Percentiles rank a stretch among this genome's conserved stretches.
phyloP scores from a whole-genome alignment of 2,797 vertebrate genomes.

The Rhadinocentrus ornatus region DNA sequence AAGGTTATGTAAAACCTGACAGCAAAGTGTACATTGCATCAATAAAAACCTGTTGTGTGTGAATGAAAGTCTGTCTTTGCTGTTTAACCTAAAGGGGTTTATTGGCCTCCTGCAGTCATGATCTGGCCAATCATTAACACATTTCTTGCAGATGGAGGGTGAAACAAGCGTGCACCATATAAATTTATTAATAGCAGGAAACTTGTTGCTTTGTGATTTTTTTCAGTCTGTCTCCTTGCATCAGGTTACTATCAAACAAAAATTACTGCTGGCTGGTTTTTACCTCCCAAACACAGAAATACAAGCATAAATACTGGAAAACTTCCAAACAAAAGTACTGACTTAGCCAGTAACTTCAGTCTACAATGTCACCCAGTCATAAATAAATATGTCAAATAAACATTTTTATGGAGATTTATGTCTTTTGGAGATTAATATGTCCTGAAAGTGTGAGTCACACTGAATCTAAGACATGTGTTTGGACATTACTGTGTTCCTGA shows the following conservation, averaged over 20 bases:
- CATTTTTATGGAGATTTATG: no score
- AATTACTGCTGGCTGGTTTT: background rate
- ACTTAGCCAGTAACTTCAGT: no score
- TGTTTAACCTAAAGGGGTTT: conserved; percentile 54
- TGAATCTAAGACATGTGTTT: no score
- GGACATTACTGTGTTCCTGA: no score
- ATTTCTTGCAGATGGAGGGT: conserved; percentile 32
- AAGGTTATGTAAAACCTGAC: background rate
- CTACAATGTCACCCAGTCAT: no score
- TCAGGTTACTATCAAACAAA: background rate
- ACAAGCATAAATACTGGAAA: no score
- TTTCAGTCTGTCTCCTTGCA: background rate
- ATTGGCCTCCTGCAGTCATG: conserved; percentile 54
- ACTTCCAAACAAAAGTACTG: no score
- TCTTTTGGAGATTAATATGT: no score
- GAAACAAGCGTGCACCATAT: conserved; percentile 9
- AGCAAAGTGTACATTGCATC: conserved; percentile 2
- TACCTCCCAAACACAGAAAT: no score
- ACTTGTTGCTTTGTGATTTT: conserved; percentile 6
- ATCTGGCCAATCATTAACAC: conserved; percentile 76
- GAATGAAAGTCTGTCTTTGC: conserved; percentile 5
- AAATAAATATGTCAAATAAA: no score
- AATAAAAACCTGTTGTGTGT: conserved; percentile 34
- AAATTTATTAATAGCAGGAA: conserved; percentile 23
- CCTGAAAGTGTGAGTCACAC: no score